Evolutionary conservation across 2,113 vertebrate genomes (phyloP).

Genomic region (Gnathonemus echidnorhynchus): DNA sequence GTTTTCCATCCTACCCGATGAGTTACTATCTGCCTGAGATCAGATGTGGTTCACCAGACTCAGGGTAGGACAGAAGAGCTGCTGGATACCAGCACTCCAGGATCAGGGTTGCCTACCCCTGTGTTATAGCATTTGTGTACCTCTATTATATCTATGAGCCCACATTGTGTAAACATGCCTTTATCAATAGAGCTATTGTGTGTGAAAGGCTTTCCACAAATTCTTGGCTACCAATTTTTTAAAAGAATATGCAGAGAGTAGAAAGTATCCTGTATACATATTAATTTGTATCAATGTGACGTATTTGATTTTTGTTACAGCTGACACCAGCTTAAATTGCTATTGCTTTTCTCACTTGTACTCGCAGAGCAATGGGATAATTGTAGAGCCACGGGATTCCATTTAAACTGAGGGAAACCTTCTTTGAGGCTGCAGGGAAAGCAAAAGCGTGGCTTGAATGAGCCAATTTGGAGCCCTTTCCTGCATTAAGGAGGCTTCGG

Average conservation of each 20-base stretch:
- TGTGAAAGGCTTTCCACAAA: background rate
- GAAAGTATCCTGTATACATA: background rate
- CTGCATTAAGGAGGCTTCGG: background rate
- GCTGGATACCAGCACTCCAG: background rate
- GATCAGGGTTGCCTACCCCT: background rate
- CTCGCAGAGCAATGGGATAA: background rate
- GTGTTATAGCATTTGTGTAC: background rate
- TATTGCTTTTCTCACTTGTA: background rate
- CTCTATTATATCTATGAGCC: background rate
- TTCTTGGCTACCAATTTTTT: background rate
- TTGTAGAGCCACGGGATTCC: background rate
- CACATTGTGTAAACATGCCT: constrained; percentile 3
- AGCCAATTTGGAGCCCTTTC: background rate
- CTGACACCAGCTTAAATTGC: background rate
- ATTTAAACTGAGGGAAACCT: background rate
- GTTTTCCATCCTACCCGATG: too few relatives aligned
- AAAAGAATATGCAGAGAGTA: background rate
- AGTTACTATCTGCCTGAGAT: too few relatives aligned
- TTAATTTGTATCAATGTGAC: background rate
- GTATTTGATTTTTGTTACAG: background rate
- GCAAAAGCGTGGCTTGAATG: background rate
- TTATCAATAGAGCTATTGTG: background rate
- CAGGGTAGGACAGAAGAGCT: background rate
- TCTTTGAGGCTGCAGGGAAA: background rate
- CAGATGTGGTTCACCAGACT: too few relatives aligned